Evolutionary conservation across 2,797 vertebrate genomes (phyloP).

Genomic region (Pangasius djambal): DNA sequence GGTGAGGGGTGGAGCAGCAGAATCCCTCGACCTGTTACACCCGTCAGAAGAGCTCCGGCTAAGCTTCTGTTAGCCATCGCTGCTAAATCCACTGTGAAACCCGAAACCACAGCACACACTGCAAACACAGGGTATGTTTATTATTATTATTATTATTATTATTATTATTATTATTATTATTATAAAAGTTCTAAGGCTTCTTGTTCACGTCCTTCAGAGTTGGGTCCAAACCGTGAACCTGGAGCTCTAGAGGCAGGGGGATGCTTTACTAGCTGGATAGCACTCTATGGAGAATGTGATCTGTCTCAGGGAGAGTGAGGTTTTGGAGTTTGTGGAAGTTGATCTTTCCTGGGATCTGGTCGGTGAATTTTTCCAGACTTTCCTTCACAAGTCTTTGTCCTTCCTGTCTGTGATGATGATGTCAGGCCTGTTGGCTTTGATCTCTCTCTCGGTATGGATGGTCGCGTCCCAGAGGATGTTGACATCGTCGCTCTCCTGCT

Average conservation of each 20-base stretch:
- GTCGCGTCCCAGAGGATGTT: background rate
- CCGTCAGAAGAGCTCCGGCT: conserved; percentile 57
- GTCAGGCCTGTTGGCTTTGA: background rate
- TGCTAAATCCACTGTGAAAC: conserved; percentile 42
- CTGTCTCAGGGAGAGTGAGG: background rate
- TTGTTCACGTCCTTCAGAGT: background rate
- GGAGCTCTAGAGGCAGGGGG: background rate
- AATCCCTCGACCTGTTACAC: conserved; percentile 83
- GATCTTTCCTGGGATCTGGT: background rate
- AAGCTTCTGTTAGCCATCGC: conserved; percentile 32
- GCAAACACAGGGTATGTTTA: conserved; percentile 77
- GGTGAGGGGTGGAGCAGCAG: conserved; percentile 75
- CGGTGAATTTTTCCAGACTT: background rate
- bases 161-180: background rate
- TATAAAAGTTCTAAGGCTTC: background rate
- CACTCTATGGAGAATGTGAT: background rate
- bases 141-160: conserved; percentile 11
- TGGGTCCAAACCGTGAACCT: background rate
- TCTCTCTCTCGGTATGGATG: background rate
- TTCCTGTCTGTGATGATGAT: background rate
- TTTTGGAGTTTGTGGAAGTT: background rate
- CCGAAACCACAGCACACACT: conserved; percentile 62
- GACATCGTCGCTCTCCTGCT: background rate
- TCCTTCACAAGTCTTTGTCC: background rate
- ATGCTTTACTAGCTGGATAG: background rate